These are phyloP conservation scores for Araneus ventricosus DNA, from an alignment of 1,140 invertebrate species.

Conservation along the genomic window DNA sequence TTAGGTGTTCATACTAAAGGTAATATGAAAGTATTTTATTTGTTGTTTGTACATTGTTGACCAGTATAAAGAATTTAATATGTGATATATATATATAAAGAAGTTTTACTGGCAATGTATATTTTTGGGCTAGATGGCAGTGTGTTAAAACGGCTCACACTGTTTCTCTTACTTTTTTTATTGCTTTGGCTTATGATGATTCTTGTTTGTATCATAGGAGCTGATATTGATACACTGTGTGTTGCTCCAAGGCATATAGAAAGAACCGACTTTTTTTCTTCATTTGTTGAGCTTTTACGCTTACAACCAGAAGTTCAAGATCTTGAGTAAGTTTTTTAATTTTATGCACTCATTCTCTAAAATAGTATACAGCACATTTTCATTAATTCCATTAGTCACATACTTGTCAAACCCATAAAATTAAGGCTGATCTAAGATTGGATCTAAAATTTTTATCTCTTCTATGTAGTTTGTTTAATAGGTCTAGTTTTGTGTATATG, in stretches of 20 bases:
- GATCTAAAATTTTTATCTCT: too few species aligned
- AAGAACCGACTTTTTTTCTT: slow-evolving; percentile 95
- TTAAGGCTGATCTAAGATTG: too few species aligned
- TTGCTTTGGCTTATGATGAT: too few species aligned
- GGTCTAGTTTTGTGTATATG: too few species aligned
- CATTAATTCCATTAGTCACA: not conserved
- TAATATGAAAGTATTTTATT: slow-evolving; percentile 74
- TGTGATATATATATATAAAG: too few species aligned
- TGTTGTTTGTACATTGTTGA: not conserved
- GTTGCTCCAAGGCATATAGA: slow-evolving; percentile 98
- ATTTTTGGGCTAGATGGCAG: too few species aligned
- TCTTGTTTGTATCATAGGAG: slow-evolving; percentile 83
- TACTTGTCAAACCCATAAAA: too few species aligned
- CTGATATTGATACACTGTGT: slow-evolving; percentile 99
- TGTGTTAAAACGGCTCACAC: too few species aligned
- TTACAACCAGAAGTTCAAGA: slow-evolving; percentile 92
- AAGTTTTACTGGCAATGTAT: too few species aligned
- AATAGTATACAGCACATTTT: not conserved
- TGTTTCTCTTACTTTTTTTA: too few species aligned
- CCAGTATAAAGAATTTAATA: too few species aligned
- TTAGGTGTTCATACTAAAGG: slow-evolving; percentile 92
- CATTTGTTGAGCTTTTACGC: slow-evolving; percentile 95
- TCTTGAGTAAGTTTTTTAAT: slow-evolving; percentile 83
- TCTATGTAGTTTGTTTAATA: too few species aligned
- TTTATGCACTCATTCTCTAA: not conserved